A percentile compares a stretch with the other conserved stretches of the same genome.
Conservation (phyloP, 2,888 invertebrate genomes). For the Odontomyia ornata region DNA sequence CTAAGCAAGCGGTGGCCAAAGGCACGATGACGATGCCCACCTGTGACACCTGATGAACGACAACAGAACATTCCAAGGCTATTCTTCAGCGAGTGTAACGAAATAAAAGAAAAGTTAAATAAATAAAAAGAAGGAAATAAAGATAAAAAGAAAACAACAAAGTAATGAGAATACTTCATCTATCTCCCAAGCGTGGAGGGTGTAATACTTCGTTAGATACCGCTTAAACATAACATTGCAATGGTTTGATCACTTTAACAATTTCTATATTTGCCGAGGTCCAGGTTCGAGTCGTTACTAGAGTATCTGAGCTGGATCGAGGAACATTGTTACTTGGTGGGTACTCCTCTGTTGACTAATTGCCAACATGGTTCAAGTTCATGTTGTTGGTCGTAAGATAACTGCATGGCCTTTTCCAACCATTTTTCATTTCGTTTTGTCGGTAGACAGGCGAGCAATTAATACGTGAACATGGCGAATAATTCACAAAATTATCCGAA, state of each 20-base stretch:
- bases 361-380: slow-evolving; percentile 42
- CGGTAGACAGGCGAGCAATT: slow-evolving; percentile 29
- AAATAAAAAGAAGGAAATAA: neutral
- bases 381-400: slow-evolving; percentile 40
- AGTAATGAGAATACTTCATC: neutral
- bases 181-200: neutral
- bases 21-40: slow-evolving; percentile 10
- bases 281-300: slow-evolving; percentile 13
- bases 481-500: slow-evolving; percentile 38
- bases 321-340: neutral
- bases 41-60: slow-evolving; percentile 37
- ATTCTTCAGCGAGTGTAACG: neutral
- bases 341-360: slow-evolving; percentile 26
- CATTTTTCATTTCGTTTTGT: slow-evolving; percentile 40
- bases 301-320: neutral
- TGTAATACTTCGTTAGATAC: neutral
- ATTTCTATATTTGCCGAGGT: slow-evolving; percentile 27
- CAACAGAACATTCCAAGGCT: neutral
- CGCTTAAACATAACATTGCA: slow-evolving; percentile 14
- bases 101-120: neutral
- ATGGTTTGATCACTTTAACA: slow-evolving; percentile 30
- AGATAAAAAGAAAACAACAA: neutral
- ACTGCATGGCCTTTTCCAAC: slow-evolving; percentile 23
- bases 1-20: slow-evolving; percentile 4
- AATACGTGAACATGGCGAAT: slow-evolving; percentile 37